Base-by-base conservation (phyloP, 2,797 vertebrate genomes). In the Rhinophrynus dorsalis region DNA sequence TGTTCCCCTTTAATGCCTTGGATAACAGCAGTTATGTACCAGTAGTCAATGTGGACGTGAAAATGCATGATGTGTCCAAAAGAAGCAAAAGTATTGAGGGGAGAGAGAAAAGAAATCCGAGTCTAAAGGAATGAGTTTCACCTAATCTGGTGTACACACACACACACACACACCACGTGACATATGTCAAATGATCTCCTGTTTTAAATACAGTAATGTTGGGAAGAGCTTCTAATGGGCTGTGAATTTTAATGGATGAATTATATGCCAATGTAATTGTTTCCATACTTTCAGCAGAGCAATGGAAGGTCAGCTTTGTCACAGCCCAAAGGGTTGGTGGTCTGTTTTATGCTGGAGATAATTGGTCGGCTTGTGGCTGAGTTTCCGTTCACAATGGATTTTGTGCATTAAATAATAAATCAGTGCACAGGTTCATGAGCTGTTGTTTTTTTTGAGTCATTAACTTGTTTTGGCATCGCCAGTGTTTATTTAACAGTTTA, bases 211-310 rank as follows among this genome's bases (percentile, higher is more conserved):
- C 37, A 33, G n/a, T 38, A 2, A 51, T 56, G 18, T 67, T 75
- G 3, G 0, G 75, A 66, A 2, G 9, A 73, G 17, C 57, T 17
- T 29, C 13, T 64, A 78, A 67, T 6, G 42, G 52, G 29, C 59
- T 66, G 15, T 67, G 18, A 58, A 68, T 67, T 77, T 75, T 57
- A 33, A 66, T 55, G 61, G 54, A 69, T 78, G 74, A 65, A 67
- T 76, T 75, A 26, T 60, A 57, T 71, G 69, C 78, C 71, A 74
- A 40, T 76, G 55, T 77, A 59, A 66, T 79, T 74, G 33, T 77
- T 88, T 84, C 78, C 75, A 76, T 75, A 76, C 50, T 64, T 40
- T 75, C 67, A 82, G 48, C 78, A 79, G 72, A 76, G 40, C 74
- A 56, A 24, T 59, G 0, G 3, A 79, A 74, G 57, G 26, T 70